Conservation (phyloP, 2,888 invertebrate genomes). For the Scelioninae gen. 1 region DNA sequence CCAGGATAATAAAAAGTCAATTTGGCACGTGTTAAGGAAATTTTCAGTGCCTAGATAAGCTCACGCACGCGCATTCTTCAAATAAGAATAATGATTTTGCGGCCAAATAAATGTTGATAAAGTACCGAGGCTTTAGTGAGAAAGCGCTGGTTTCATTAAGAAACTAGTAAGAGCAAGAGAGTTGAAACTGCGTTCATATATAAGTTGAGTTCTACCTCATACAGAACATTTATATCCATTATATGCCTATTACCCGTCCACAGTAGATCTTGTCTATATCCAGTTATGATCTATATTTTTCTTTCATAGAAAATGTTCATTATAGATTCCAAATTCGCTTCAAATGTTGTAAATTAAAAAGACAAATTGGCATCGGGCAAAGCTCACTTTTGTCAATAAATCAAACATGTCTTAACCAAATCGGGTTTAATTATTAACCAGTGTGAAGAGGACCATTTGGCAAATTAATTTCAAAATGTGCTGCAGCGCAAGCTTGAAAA, state of each 20-base stretch:
- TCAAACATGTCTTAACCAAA: conserved; percentile 30
- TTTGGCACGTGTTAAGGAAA: conserved; percentile 45
- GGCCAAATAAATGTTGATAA: conserved; percentile 64
- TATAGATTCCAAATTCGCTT: conserved; percentile 48
- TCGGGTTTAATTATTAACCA: conserved; percentile 39
- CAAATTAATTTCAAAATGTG: conserved; percentile 34
- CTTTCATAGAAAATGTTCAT: conserved; percentile 62
- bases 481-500: neutral
- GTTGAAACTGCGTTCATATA: conserved; percentile 66
- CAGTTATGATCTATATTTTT: conserved; percentile 57
- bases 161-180: conserved; percentile 59
- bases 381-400: conserved; percentile 46
- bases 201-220: conserved; percentile 65
- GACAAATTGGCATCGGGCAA: conserved; percentile 40
- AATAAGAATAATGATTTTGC: conserved; percentile 54
- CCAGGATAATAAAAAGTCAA: conserved; percentile 40
- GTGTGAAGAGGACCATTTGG: conserved; percentile 16
- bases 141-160: conserved; percentile 68
- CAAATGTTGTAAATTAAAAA: conserved; percentile 57
- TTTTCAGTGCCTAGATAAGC: conserved; percentile 43
- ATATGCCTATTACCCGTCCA: conserved; percentile 64
- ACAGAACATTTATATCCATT: conserved; percentile 68
- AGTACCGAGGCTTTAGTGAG: conserved; percentile 55
- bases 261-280: conserved; percentile 61
- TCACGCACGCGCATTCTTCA: conserved; percentile 48